Evolutionary conservation across 2,888 invertebrate genomes (phyloP).

Genomic region (Limenitis arthemis): DNA sequence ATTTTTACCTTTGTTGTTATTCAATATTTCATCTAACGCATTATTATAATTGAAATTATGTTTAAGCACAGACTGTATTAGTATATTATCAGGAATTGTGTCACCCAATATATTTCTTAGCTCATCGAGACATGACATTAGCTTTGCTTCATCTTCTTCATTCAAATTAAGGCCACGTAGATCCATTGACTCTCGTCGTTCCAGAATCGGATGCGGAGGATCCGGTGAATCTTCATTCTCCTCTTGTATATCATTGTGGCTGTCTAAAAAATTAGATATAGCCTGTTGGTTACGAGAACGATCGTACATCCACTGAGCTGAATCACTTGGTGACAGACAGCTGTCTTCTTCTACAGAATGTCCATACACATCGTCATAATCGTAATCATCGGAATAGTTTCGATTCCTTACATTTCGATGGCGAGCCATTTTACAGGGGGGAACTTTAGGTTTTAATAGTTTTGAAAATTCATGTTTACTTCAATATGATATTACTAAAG

Average conservation of each 20-base stretch:
- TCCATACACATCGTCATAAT: slow-evolving; percentile 93
- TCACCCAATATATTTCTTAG: slow-evolving; percentile 87
- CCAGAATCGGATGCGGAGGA: slow-evolving; percentile 32
- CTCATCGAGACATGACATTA: slow-evolving; percentile 89
- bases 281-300: slow-evolving; percentile 80
- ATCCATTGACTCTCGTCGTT: slow-evolving; percentile 62
- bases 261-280: slow-evolving; percentile 83
- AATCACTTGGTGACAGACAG: slow-evolving; percentile 91
- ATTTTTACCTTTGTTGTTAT: slow-evolving; percentile 43
- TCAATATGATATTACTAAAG: slow-evolving; percentile 9
- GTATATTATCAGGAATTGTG: slow-evolving; percentile 77
- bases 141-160: slow-evolving; percentile 79
- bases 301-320: slow-evolving; percentile 88
- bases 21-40: slow-evolving; percentile 81
- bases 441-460: slow-evolving; percentile 3
- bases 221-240: slow-evolving; percentile 67
- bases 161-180: slow-evolving; percentile 66
- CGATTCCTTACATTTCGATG: slow-evolving; percentile 89
- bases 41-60: slow-evolving; percentile 81
- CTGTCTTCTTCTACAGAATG: slow-evolving; percentile 95
- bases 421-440: slow-evolving; percentile 77
- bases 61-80: slow-evolving; percentile 80
- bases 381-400: slow-evolving; percentile 92
- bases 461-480: slow-evolving; percentile 13
- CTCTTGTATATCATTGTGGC: slow-evolving; percentile 81